A percentile compares a stretch with the other conserved stretches of the same genome.
Conservation (phyloP, 2,113 vertebrate species). For the Siphamia tubifer region DNA sequence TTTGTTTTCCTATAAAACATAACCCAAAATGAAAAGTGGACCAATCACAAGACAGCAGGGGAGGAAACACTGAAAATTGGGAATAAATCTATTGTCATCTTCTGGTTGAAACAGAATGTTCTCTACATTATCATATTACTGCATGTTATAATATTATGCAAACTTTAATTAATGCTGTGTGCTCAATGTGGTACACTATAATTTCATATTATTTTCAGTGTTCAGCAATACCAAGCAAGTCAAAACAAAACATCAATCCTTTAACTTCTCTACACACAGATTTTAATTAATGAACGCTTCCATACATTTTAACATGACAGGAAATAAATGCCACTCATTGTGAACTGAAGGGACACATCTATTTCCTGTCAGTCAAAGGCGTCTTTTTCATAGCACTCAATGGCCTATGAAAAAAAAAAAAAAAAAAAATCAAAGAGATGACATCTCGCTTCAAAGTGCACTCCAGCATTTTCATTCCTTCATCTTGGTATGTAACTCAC, state of each 20-base stretch:
- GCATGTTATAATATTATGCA: background rate
- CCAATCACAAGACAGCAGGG: background rate
- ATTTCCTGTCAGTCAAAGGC: conserved; percentile 37
- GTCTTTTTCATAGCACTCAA: conserved; percentile 28
- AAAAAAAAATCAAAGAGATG: conserved; percentile 3
- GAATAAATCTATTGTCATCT: background rate
- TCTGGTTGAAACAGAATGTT: background rate
- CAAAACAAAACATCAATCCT: conserved; percentile 13
- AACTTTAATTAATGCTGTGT: background rate
- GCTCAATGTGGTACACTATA: background rate
- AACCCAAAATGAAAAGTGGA: conserved; percentile 18
- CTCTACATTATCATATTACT: background rate
- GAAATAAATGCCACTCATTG: conserved; percentile 48
- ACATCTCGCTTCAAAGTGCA: conserved; percentile 25
- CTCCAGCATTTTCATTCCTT: background rate
- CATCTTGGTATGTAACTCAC: conserved; percentile 39
- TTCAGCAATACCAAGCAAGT: background rate
- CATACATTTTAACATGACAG: conserved; percentile 18
- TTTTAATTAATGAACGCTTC: conserved; percentile 25
- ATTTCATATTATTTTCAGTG: background rate
- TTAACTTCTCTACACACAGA: background rate
- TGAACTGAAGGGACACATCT: conserved; percentile 19
- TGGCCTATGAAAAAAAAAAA: conserved; percentile 9
- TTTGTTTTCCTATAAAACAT: conserved; percentile 5
- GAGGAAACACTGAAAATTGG: background rate